Base-by-base conservation (phyloP, 2,797 vertebrate genomes). In the Periophthalmus magnuspinnatus region DNA sequence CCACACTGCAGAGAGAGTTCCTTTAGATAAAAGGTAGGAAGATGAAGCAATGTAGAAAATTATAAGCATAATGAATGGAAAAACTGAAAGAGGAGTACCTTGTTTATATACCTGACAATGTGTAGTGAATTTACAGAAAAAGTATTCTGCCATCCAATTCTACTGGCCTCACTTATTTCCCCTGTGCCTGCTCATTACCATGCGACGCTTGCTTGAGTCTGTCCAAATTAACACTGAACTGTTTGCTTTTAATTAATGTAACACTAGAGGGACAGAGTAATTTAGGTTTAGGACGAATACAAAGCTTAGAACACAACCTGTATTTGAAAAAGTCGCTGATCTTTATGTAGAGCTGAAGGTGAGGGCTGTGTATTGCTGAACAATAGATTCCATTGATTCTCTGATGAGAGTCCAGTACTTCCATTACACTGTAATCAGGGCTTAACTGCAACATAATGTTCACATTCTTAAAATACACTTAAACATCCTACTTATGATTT, bases 51-150 rank as follows among this genome's bases (percentile, higher is more conserved):
- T 90, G 89, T 87, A 80, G 80, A 89, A 89, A 84, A 89, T 91
- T 90, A 90, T 86, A 84, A 89, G 85, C 68, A 74, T 88, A 91
- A 90, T 90, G 86, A 88, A 90, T 89, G 71, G 81, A 85, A 89
- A 65, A 48, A 87, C 88, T 90, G 80, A 82, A 85, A 73, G 77
- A 78, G 79, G 84, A 88, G 84, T 83, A 34, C 67, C 69, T 74
- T 59, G 60, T 80, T 91, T 88, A 89, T 88, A 80, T 91, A 88
- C 69, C 61, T 58, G 75, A 75, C 33, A 78, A 74, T 85, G 85
- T 85, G 87, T 75, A 68, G 69, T 22, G 83, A 87, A 83, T 88
- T 52, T 22, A 33, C 48, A 69, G 61, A 70, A 54, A 7, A 77
- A 70, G 45, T 82, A 63, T 28, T 60, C 62, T 76, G 76, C 70